Conservation (phyloP, 2,888 invertebrate species). For the Mactromeris polynyma region DNA sequence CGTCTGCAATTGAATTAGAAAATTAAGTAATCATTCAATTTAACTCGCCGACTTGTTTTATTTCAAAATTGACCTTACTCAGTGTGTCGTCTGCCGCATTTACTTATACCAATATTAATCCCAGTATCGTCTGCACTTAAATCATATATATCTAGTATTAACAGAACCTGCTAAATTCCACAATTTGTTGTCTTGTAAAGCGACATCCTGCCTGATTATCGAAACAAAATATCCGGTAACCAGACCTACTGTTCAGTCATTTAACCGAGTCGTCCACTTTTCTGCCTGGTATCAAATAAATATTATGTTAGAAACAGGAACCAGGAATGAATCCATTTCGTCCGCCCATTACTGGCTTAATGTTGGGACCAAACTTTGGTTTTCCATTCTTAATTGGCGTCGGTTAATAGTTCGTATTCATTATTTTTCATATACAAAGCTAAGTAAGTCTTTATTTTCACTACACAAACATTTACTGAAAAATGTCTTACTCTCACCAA, state of each 20-base stretch:
- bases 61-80: too few relatives aligned
- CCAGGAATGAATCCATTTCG: not conserved
- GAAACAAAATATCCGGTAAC: not conserved
- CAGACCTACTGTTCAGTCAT: not conserved
- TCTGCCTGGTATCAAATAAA: not conserved
- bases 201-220: not conserved
- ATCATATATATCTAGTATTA: too few relatives aligned
- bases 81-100: too few relatives aligned
- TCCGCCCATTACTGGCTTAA: not conserved
- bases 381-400: not conserved
- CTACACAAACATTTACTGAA: not conserved
- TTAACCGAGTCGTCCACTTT: too few relatives aligned
- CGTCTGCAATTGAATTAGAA: not conserved
- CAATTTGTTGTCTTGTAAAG: too few relatives aligned
- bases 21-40: not conserved
- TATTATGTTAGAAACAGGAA: constrained; percentile 4
- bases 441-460: constrained; percentile 1
- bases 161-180: too few relatives aligned
- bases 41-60: too few relatives aligned
- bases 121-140: too few relatives aligned
- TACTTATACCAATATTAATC: too few relatives aligned
- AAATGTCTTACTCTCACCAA: not conserved
- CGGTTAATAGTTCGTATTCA: not conserved
- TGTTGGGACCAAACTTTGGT: not conserved
- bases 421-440: not conserved